Evolutionary conservation across 2,797 vertebrate species (phyloP).

Genomic region (Pogoniulus pusillus): DNA sequence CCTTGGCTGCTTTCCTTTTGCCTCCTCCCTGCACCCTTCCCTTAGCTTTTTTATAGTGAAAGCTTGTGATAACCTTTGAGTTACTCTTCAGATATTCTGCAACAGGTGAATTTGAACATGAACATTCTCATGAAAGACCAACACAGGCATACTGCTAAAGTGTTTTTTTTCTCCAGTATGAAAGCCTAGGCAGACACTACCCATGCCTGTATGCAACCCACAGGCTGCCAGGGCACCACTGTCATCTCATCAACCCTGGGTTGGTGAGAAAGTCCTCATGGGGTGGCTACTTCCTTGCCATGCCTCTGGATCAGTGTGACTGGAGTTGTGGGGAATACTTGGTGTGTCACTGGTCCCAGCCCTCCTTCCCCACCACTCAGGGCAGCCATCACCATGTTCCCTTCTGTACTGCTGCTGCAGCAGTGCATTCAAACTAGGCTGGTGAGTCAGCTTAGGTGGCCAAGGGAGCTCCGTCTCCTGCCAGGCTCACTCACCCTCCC

Average conservation of each 20-base stretch:
- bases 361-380: neutral
- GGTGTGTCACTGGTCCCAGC: neutral
- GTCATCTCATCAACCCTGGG: neutral
- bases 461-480: neutral
- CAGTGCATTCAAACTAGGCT: neutral
- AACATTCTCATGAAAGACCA: too few species aligned
- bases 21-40: too few species aligned
- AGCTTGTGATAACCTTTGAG: too few species aligned
- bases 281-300: neutral
- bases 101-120: too few species aligned
- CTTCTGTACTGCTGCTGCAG: neutral
- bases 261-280: neutral
- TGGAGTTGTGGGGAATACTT: neutral
- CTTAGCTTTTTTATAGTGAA: too few species aligned
- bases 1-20: too few species aligned
- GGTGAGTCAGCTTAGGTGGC: neutral
- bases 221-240: too few species aligned
- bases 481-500: neutral
- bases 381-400: accelerated
- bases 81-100: too few species aligned
- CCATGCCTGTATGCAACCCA: too few species aligned
- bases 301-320: accelerated
- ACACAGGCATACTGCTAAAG: too few species aligned
- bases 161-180: neutral
- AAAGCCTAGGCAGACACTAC: too few species aligned